Evolutionary conservation across 2,888 invertebrate genomes (phyloP).

Genomic region (Lepas anatifera): DNA sequence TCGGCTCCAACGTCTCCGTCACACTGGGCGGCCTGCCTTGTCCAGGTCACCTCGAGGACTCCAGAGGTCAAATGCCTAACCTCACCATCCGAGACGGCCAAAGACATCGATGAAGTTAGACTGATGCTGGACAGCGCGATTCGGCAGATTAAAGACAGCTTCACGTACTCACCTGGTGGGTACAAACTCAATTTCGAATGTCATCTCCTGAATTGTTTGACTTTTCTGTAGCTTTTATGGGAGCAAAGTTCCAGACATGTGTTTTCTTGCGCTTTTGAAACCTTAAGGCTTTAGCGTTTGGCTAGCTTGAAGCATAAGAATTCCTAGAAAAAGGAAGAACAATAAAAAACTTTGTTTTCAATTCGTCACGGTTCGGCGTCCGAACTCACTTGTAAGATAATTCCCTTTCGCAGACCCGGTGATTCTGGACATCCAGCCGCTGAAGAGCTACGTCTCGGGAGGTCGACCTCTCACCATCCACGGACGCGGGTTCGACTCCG

Average conservation of each 20-base stretch:
- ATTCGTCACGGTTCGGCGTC: too few relatives aligned
- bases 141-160: constrained; percentile 61
- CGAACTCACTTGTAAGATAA: too few relatives aligned
- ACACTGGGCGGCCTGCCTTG: constrained; percentile 55
- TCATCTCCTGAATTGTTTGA: too few relatives aligned
- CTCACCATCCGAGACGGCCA: constrained; percentile 51
- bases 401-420: constrained; percentile 64
- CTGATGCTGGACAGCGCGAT: constrained; percentile 82
- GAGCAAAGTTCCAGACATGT: too few relatives aligned
- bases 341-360: too few relatives aligned
- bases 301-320: too few relatives aligned
- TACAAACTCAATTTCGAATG: too few relatives aligned
- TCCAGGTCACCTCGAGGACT: constrained; percentile 73
- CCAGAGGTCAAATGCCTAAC: constrained; percentile 77
- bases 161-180: constrained; percentile 61
- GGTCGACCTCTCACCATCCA: constrained; percentile 88
- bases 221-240: too few relatives aligned
- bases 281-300: too few relatives aligned
- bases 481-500: constrained; percentile 78
- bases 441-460: constrained; percentile 82
- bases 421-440: constrained; percentile 83
- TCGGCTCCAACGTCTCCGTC: constrained; percentile 75
- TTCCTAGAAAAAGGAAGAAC: too few relatives aligned
- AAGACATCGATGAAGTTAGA: constrained; percentile 55
- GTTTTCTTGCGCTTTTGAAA: too few relatives aligned